Conservation (phyloP, 2,888 invertebrate species). For the Ceratothoa steindachneri region DNA sequence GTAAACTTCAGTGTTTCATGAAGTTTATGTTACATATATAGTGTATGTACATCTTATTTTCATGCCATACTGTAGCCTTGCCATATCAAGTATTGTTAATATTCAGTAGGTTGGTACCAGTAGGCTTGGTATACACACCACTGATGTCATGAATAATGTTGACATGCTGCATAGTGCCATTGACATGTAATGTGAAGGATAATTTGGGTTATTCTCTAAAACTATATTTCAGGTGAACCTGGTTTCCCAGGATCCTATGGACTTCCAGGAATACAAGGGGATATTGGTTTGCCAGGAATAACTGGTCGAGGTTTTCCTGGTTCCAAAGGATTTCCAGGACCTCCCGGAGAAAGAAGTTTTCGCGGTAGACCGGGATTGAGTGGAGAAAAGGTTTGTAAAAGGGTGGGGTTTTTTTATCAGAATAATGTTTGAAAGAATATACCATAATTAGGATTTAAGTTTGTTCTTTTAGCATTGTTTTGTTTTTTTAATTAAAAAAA, state of each 20-base stretch:
- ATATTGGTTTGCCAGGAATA: slow-evolving; percentile 57
- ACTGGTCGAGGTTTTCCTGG: slow-evolving; percentile 56
- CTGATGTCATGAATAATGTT: too few relatives aligned
- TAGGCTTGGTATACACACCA: too few relatives aligned
- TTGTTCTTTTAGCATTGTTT: neutral
- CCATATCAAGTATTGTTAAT: too few relatives aligned
- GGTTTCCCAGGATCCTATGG: slow-evolving; percentile 64
- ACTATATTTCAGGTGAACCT: slow-evolving; percentile 52
- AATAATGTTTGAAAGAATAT: neutral
- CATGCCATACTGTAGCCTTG: too few relatives aligned
- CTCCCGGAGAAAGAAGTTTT: slow-evolving; percentile 35
- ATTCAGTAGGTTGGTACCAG: too few relatives aligned
- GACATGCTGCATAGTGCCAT: too few relatives aligned
- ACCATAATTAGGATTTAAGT: too few relatives aligned
- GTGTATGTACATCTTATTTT: too few relatives aligned
- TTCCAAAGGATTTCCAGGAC: slow-evolving; percentile 25
- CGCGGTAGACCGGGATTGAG: slow-evolving; percentile 19
- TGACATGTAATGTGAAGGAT: too few relatives aligned
- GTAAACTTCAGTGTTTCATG: too few relatives aligned
- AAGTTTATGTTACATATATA: too few relatives aligned
- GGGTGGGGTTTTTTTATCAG: neutral
- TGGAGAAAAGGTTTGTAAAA: slow-evolving; percentile 17
- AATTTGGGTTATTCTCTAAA: too few relatives aligned
- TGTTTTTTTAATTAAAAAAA: neutral
- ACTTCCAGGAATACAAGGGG: slow-evolving; percentile 51